phyloP scores from a whole-genome alignment of 2,888 invertebrate species.

The Eupsilia transversa region DNA sequence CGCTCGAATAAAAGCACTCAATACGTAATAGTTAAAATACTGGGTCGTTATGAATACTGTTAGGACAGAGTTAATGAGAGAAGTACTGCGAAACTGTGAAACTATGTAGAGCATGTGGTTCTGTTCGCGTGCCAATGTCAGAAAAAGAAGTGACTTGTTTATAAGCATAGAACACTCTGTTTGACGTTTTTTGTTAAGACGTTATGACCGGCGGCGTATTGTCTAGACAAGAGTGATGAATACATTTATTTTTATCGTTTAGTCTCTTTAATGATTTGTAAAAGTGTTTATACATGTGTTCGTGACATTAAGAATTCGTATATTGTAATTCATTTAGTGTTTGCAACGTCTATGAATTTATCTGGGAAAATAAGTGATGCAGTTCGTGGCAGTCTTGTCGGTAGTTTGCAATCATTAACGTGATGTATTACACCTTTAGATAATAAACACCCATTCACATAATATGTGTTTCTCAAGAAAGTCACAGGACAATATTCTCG shows the following conservation, averaged over 20 bases:
- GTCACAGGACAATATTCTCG: not conserved
- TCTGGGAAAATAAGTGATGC: slow-evolving; percentile 22
- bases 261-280: slow-evolving; percentile 60
- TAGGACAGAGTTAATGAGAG: slow-evolving; percentile 46
- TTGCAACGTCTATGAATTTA: slow-evolving; percentile 33
- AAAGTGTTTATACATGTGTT: slow-evolving; percentile 19
- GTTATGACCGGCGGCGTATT: slow-evolving; percentile 66
- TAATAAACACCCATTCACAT: not conserved
- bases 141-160: slow-evolving; percentile 73
- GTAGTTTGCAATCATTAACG: slow-evolving; percentile 19
- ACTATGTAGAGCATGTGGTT: slow-evolving; percentile 65
- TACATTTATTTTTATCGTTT: slow-evolving; percentile 62
- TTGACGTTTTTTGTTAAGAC: slow-evolving; percentile 62
- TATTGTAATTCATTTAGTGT: slow-evolving; percentile 28
- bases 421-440: slow-evolving; percentile 25
- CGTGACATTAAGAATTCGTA: slow-evolving; percentile 13
- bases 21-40: slow-evolving; percentile 49
- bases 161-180: slow-evolving; percentile 70
- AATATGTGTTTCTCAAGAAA: not conserved
- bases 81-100: slow-evolving; percentile 64
- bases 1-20: slow-evolving; percentile 59
- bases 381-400: slow-evolving; percentile 13
- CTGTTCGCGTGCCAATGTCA: slow-evolving; percentile 75
- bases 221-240: slow-evolving; percentile 73
- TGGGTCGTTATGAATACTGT: slow-evolving; percentile 50